Conservation (phyloP, 2,888 invertebrate species). For the Caenorhabditis sp. region DNA sequence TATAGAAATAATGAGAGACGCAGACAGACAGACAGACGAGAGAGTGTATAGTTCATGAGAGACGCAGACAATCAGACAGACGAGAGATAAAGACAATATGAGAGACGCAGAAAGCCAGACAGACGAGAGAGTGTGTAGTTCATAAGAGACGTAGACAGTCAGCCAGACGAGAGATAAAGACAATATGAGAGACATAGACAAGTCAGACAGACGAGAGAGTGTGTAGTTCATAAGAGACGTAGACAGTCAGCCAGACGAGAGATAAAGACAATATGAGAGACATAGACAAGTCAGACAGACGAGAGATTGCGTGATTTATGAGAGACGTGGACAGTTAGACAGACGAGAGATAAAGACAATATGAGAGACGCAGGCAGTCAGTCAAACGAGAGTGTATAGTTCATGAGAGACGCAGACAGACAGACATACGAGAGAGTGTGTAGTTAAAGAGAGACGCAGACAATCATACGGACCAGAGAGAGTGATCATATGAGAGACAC, state of each 20-base stretch:
- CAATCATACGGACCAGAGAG: constrained; percentile 19
- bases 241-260: constrained; percentile 23
- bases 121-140: too few relatives aligned
- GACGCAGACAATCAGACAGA: too few relatives aligned
- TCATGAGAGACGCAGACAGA: constrained; percentile 11
- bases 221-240: constrained; percentile 8
- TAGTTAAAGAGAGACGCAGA: constrained; percentile 6
- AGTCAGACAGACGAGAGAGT: constrained; percentile 11
- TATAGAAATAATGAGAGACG: constrained; percentile 9
- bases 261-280: not conserved
- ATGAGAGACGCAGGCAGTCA: not conserved
- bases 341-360: not conserved
- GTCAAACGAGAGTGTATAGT: constrained; percentile 4
- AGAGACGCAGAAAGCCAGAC: constrained; percentile 13
- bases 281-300: not conserved
- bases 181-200: constrained; percentile 10
- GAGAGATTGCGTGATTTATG: constrained; percentile 14
- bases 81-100: constrained; percentile 1
- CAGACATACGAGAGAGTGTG: constrained; percentile 17
- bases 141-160: too few relatives aligned
- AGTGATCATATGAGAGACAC: not conserved
- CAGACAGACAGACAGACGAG: constrained; percentile 11
- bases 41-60: too few relatives aligned
- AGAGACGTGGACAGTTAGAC: constrained; percentile 20
- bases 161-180: too few relatives aligned